These are phyloP conservation scores for Ammodytes dubius DNA, from an alignment of 2,113 vertebrate species.

Conservation along the genomic window DNA sequence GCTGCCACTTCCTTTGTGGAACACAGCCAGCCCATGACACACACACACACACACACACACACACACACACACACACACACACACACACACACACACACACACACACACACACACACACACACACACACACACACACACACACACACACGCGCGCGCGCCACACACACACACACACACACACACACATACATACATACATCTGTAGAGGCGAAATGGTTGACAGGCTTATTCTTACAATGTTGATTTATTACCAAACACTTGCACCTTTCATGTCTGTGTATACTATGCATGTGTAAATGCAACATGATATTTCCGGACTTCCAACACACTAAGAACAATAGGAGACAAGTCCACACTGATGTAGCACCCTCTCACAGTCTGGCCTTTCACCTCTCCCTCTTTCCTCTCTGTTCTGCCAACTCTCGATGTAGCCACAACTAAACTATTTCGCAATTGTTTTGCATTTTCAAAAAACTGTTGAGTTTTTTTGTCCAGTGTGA, in stretches of 20 bases:
- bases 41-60: slow-evolving; percentile 44
- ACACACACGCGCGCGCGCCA: slow-evolving; percentile 51
- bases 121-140: slow-evolving; percentile 38
- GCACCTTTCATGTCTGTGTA: slow-evolving; percentile 59
- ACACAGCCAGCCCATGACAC: slow-evolving; percentile 71
- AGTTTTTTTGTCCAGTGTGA: background rate
- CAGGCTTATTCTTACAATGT: slow-evolving; percentile 19
- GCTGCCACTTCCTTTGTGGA: slow-evolving; percentile 93
- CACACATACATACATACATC: slow-evolving; percentile 35
- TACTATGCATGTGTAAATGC: slow-evolving; percentile 59
- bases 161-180: slow-evolving; percentile 14
- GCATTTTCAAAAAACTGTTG: background rate
- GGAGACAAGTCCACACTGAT: slow-evolving; percentile 48
- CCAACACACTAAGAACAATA: slow-evolving; percentile 52
- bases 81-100: slow-evolving; percentile 44
- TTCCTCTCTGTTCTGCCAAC: slow-evolving; percentile 1
- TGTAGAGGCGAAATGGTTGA: slow-evolving; percentile 2
- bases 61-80: slow-evolving; percentile 15
- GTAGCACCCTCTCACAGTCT: slow-evolving; percentile 42
- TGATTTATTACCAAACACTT: slow-evolving; percentile 63
- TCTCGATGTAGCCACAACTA: background rate
- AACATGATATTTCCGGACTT: slow-evolving; percentile 63
- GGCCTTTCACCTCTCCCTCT: slow-evolving; percentile 36
- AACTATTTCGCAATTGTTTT: background rate
- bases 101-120: slow-evolving; percentile 25